Percentiles rank a stretch among this genome's conserved stretches.
Evolutionary conservation across 2,888 invertebrate species (phyloP).

Genomic region (Hirtodrosophila cameraria): DNA sequence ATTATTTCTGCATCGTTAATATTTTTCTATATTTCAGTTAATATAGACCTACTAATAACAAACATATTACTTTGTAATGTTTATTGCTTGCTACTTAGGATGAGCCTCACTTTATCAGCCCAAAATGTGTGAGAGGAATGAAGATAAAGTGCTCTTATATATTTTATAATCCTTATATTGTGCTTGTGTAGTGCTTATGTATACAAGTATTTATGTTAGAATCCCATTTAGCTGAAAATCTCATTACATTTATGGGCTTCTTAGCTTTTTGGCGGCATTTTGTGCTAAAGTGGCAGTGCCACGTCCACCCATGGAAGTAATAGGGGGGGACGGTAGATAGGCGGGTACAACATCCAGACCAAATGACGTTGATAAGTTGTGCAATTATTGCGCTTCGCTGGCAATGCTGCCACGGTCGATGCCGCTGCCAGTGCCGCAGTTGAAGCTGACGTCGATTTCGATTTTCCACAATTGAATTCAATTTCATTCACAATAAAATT

Average conservation of each 20-base stretch:
- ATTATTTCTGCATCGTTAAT: no score
- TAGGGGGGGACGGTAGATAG: not conserved
- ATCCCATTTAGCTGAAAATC: slow-evolving; percentile 34
- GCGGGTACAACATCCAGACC: slow-evolving; percentile 14
- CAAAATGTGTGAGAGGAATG: not conserved
- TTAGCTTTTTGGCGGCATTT: slow-evolving; percentile 6
- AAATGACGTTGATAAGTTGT: slow-evolving; percentile 62
- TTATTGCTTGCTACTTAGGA: no score
- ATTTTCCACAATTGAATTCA: slow-evolving; percentile 61
- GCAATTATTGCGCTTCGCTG: slow-evolving; percentile 63
- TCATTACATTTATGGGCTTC: slow-evolving; percentile 31
- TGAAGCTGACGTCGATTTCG: slow-evolving; percentile 37
- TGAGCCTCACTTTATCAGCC: no score
- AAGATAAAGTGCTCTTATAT: not conserved
- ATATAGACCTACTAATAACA: no score
- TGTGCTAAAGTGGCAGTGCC: slow-evolving; percentile 19
- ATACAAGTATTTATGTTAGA: slow-evolving; percentile 36
- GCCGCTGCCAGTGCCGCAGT: slow-evolving; percentile 5
- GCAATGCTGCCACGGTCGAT: slow-evolving; percentile 14
- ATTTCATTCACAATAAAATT: slow-evolving; percentile 64
- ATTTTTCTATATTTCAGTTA: no score
- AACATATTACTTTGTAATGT: no score
- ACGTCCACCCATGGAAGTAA: not conserved
- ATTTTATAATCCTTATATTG: slow-evolving; percentile 11
- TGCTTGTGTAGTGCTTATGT: not conserved